Evolutionary conservation across 2,888 invertebrate genomes (phyloP), one percentile per base, ranked within the genome.

Genomic region (Thalpophila matura): DNA sequence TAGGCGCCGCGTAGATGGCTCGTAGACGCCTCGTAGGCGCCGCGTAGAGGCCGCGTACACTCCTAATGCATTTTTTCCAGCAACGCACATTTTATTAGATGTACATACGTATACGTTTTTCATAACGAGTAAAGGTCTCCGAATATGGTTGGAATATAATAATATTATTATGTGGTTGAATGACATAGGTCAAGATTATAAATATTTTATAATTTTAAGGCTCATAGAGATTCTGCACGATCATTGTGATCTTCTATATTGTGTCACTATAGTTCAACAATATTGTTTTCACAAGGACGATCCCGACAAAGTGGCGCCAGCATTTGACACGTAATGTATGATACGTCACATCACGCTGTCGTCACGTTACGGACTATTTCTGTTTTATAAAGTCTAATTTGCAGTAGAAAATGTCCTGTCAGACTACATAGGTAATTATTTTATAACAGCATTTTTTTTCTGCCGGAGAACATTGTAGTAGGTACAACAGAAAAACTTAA

Each of bases 301-400:
- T 18, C 12, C 38, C 74, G 74, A 50, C 74, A 31, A 38, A 51
- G 29, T 22, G 71, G 42, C 63, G 69, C 54, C 75, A 31, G 42
- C 26, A 6, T 57, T 57, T 43, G 37, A 46, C 40, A 33, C 31
- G 53, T 40, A 22, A 40, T 31, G 47, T 35, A 58, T 57, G 54
- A 51, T 74, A 46, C 35, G 51, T 20, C 31, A 35, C 31, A 43
- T 63, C 47, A 63, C 38, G 20, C 43, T 43, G 24, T 37, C 47
- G 43, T 27, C 35, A 37, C 9, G 16, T 31, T 64, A 42, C 29
- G 35, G 42, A 42, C 9, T 35, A 37, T 16, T 31, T 40, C 38
- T 31, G 7, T 1, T 20, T 31, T 24, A 14, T 55, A 37, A 10
- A 35, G 0, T 37, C 14, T 33, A 20, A 31, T 31, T 22, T 14